Evolutionary conservation across 2,888 invertebrate species (phyloP), one percentile per base, ranked within the genome.

Genomic region (Agrilus cyanescens): DNA sequence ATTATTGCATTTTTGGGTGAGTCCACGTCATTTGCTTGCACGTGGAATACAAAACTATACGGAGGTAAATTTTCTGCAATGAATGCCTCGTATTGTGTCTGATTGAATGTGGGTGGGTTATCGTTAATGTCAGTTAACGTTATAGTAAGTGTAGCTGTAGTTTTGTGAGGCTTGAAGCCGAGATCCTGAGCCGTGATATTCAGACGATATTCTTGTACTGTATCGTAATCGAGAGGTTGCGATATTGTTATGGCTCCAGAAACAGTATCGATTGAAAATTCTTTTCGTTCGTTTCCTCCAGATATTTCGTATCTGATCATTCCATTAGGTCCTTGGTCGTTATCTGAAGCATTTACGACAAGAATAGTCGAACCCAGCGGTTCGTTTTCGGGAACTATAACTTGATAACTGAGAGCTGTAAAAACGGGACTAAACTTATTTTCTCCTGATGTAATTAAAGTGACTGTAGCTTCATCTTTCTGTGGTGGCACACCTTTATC

Each of bases 111-210:
- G 0, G 95, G 95, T 8, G 89, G 80, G 63, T 95, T 94, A 58
- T 96, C 93, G 59, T 93, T 95, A 31, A 94, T 86, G 60, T 96
- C 95, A 0, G 87, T 88, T 2, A 96, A 72, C 40, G 83, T 85
- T 1, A 96, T 82, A 1, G 85, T 87, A 6, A 94, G 69, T 53
- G 84, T 82, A 0, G 88, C 88, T 4, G 82, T 80, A 0, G 88
- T 78, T 57, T 77, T 76, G 53, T 76, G 78, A 0, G 85, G 74
- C 51, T 85, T 80, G 59, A 88, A 90, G 3, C 85, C 94, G 38
- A 87, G 69, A 68, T 96, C 95, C 48, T 75, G 76, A 0, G 90
- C 94, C 0, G 88, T 86, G 43, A 96, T 85, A 59, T 88, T 90
- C 3, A 96, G 65, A 40, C 79, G 76, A 63, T 93, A 93, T 60